Conservation (phyloP, 2,113 vertebrate species). For the Mormyrus iriodes region DNA sequence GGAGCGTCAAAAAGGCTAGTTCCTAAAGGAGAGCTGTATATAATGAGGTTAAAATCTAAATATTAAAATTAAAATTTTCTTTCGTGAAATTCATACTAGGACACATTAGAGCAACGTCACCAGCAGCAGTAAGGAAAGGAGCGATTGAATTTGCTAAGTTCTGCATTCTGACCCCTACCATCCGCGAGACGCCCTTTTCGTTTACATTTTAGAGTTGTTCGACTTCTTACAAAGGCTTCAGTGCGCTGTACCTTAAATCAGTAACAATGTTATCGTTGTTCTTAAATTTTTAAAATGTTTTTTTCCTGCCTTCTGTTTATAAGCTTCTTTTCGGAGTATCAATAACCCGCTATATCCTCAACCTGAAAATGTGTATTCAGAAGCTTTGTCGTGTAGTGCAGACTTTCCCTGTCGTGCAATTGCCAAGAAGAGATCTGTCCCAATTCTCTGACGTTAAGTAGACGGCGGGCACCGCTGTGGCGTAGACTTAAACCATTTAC, state of each 20-base stretch:
- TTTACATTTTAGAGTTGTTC: conserved; percentile 9
- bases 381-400: not conserved
- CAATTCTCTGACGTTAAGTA: conserved; percentile 31
- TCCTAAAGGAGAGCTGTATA: not conserved
- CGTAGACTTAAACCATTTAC: not conserved
- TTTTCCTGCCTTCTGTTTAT: not conserved
- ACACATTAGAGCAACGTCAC: not conserved
- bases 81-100: not conserved
- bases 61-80: not conserved
- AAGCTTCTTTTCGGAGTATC: conserved; percentile 3
- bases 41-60: not conserved
- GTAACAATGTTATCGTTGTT: not conserved
- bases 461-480: not conserved
- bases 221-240: not conserved
- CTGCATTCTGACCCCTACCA: not conserved
- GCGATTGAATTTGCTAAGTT: not conserved
- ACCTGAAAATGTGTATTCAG: not conserved
- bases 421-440: conserved; percentile 14
- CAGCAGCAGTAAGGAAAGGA: not conserved
- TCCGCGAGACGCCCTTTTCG: not conserved
- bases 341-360: not conserved
- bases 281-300: not conserved
- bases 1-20: conserved; percentile 15
- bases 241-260: conserved; percentile 1
- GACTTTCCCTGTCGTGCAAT: not conserved